These are phyloP conservation scores for Potamilus streckersoni DNA, from an alignment of 1,140 invertebrate genomes.

Conservation along the genomic window DNA sequence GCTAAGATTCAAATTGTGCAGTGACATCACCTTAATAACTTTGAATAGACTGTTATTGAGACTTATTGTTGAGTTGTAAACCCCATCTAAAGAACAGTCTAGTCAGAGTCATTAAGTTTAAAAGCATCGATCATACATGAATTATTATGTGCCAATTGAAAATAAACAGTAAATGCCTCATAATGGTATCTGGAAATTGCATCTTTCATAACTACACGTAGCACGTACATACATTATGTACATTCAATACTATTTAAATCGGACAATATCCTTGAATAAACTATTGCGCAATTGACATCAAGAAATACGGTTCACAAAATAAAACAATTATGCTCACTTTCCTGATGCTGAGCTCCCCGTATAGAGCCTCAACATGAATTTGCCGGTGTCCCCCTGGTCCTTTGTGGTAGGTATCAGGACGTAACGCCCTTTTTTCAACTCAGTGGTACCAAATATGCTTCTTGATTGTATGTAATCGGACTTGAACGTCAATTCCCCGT, in stretches of 20 bases:
- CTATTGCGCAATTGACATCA: neutral
- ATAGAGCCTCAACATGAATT: conserved; percentile 74
- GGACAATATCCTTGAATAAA: neutral
- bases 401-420: conserved; percentile 75
- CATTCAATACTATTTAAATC: neutral
- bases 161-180: no score
- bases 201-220: no score
- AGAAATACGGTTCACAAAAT: neutral
- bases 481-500: conserved; percentile 63
- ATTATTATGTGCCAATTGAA: no score
- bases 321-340: conserved; percentile 34
- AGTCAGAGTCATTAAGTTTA: no score
- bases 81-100: no score
- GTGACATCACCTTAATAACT: no score
- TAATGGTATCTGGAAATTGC: no score
- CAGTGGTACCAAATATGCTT: conserved; percentile 68
- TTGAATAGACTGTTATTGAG: no score
- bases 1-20: no score
- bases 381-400: conserved; percentile 69
- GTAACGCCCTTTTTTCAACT: conserved; percentile 71
- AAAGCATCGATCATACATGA: no score
- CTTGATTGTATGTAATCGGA: conserved; percentile 70
- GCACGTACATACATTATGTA: no score
- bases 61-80: no score
- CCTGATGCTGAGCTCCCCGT: conserved; percentile 51